phyloP scores from a whole-genome alignment of 2,113 vertebrate genomes.

The Platycercus adscitus region DNA sequence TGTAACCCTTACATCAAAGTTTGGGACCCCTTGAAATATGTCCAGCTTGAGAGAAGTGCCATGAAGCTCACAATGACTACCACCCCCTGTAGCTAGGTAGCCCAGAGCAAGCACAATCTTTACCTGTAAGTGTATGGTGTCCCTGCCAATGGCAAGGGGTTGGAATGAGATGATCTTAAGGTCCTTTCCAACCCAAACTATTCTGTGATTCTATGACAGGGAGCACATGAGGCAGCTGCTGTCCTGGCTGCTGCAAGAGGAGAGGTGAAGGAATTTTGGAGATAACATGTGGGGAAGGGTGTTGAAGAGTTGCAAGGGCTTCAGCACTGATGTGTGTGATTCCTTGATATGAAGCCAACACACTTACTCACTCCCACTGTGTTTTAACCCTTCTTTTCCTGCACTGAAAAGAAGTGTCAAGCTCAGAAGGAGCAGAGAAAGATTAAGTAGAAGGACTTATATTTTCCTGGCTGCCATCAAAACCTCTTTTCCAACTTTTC shows the following conservation, averaged over 20 bases:
- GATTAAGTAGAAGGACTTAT: background rate
- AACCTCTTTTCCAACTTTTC: slow-evolving; percentile 8
- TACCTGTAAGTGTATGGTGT: background rate
- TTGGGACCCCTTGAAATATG: background rate
- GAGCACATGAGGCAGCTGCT: background rate
- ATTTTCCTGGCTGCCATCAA: slow-evolving; percentile 45
- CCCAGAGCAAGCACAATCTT: background rate
- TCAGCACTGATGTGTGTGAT: background rate
- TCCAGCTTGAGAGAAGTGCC: background rate
- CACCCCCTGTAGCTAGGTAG: accelerated
- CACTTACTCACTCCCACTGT: background rate
- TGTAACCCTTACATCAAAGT: background rate
- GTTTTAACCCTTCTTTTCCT: background rate
- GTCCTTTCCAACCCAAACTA: background rate
- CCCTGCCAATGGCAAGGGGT: background rate
- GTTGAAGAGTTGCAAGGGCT: slow-evolving; percentile 17
- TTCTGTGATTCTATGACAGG: background rate
- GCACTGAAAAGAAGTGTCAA: background rate
- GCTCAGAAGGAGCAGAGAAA: background rate
- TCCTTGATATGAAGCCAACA: background rate
- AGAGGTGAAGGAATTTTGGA: background rate
- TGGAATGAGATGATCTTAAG: background rate
- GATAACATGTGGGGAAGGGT: slow-evolving; percentile 1
- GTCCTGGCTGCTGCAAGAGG: background rate
- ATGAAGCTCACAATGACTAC: background rate